Evolutionary conservation across 2,888 invertebrate species (phyloP), one percentile per base, ranked within the genome.

Genomic region (Acleris cristana): DNA sequence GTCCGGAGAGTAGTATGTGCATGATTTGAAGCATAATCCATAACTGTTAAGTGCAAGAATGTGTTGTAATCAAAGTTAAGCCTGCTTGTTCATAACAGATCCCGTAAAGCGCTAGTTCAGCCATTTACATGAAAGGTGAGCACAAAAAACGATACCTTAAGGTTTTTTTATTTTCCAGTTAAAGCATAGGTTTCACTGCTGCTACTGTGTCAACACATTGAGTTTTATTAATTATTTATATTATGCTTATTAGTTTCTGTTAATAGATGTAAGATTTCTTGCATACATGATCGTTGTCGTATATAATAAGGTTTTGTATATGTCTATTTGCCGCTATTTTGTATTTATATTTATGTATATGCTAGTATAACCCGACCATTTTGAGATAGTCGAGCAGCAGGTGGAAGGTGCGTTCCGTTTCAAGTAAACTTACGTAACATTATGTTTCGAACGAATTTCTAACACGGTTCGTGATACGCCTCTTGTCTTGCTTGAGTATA

Each of bases 41-140:
- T 83, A 79, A 62, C 75, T 77, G 74, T 70, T 75, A 76, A 73
- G 79, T 83, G 77, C 74, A 81, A 88, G 82, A 80, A 92, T 90
- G 90, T 86, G 78, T 79, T 78, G 76, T 78, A 82, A 82, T 81
- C 78, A 76, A 76, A 84, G 80, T 82, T 89, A 80, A 82, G 74
- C 77, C 70, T 71, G 64, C 71, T 75, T 80, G 73, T 64, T 75
- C 71, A 71, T 72, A 72, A 78, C 81, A 74, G 76, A 79, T 79
- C 76, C 75, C 72, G 72, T 79, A 79, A 81, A 88, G 84, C 82
- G 81, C 80, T 80, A 77, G 83, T 85, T 89, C 91, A 91, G 89
- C 92, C 92, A 92, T 92, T 92, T 92, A 92, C 92, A 92, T 91
- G 92, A 92, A 89, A 89, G 91, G 92, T 89, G 86, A 92, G 92